Base-by-base conservation (phyloP, 2,113 vertebrate species). In the Rattus rattus region DNA sequence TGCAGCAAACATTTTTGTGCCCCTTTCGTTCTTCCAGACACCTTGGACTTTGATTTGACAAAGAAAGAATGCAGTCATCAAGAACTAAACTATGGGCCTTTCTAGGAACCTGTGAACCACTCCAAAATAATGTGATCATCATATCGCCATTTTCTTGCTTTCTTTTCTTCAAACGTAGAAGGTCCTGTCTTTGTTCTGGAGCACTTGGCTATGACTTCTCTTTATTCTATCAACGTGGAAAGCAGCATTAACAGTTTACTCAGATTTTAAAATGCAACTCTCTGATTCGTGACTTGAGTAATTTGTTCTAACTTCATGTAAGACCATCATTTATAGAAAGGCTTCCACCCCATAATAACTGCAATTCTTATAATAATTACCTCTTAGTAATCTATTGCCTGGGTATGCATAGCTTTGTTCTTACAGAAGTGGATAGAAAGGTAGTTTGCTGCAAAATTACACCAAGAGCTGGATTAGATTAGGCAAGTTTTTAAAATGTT, bases 311-410 rank as follows among this genome's bases (percentile, higher is more conserved):
- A 79, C 39, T 73, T 5, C 30, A 72, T 88, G 10, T 4, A 84
- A 92, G 30, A 92, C 47, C 59, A 92, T 96, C 70, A 79, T 52
- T 96, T 94, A 73, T 0, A 96, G 54, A 93, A 73, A 91, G 76
- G 5, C 20, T 91, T 83, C 90, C 90, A 54, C 89, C 52, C 19
- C 52, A 28, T 76, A 73, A 33, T 30, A 89, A 93, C 24, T 73
- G 39, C 56, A 91, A 67, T 49, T 88, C 24, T 77, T 65, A 4
- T 65, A 61, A 69, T 89, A 54, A 79, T 47, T 84, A n/a, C 39
- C 7, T 89, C 63, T 95, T 85, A 70, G 6, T 14, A 85, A 24
- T 54, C 33, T 88, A 43, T 43, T 94, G 24, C n/a, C 91, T n/a
- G 88, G 6, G 20, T 52, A 94, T 67, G 73, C 65, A 16, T 92